Conservation (phyloP, 2,113 vertebrate species). For the Lophius piscatorius region DNA sequence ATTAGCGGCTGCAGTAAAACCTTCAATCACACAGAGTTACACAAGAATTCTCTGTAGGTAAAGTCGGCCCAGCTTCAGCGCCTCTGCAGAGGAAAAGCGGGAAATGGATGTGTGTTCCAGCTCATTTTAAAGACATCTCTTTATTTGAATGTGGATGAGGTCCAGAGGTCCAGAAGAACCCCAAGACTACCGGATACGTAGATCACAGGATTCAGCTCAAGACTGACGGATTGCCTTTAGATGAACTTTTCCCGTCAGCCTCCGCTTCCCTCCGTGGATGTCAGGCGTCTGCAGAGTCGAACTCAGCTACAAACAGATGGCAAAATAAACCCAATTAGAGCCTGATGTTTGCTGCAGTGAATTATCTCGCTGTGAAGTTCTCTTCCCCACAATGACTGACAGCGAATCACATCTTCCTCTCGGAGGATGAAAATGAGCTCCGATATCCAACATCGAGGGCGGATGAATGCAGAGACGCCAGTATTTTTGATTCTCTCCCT, state of each 20-base stretch:
- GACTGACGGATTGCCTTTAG: constrained; percentile 5
- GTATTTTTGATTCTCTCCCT: too few relatives aligned
- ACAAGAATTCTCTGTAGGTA: too few relatives aligned
- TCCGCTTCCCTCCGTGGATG: not conserved
- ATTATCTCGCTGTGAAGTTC: constrained; percentile 42
- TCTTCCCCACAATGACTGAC: constrained; percentile 44
- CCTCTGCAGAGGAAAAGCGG: too few relatives aligned
- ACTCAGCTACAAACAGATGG: not conserved
- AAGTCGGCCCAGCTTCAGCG: too few relatives aligned
- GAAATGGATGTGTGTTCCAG: too few relatives aligned
- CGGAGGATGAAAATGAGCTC: constrained; percentile 38
- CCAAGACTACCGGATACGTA: too few relatives aligned
- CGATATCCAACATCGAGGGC: not conserved
- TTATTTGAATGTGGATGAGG: constrained; percentile 23
- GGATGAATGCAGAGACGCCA: not conserved
- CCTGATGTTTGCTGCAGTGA: constrained; percentile 11
- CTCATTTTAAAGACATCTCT: constrained; percentile 1
- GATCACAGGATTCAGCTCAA: too few relatives aligned
- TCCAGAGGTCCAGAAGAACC: too few relatives aligned
- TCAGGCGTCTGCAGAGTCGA: too few relatives aligned
- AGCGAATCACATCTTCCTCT: too few relatives aligned
- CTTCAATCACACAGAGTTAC: too few relatives aligned
- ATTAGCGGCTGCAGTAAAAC: not conserved
- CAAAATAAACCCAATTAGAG: constrained; percentile 5
- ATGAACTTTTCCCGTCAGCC: constrained; percentile 8